Conservation (phyloP, 2,888 invertebrate species). For the Diaperis boleti region DNA sequence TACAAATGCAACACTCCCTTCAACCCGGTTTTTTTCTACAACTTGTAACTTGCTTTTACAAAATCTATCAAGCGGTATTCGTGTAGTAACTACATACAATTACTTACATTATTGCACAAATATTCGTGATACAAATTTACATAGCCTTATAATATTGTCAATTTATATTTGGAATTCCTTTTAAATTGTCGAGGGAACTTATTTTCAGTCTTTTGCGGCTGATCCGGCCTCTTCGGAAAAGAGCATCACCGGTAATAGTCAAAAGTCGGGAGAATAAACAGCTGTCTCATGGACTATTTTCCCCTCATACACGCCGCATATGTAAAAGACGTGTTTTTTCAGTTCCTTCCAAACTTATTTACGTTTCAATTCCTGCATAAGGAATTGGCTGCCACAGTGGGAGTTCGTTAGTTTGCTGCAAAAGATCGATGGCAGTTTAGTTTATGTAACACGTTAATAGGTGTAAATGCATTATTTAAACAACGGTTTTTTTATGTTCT, state of each 20-base stretch:
- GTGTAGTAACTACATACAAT: no score
- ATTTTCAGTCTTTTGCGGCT: no score
- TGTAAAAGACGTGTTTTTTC: constrained; percentile 28
- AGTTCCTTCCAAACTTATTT: constrained; percentile 17
- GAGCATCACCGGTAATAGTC: constrained; percentile 18
- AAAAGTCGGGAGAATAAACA: constrained; percentile 27
- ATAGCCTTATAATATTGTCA: no score
- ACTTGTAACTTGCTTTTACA: no score
- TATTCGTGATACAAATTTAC: no score
- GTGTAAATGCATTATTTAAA: constrained; percentile 35
- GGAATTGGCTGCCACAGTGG: constrained; percentile 26
- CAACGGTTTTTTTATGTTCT: constrained; percentile 31
- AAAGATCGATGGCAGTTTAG: constrained; percentile 29
- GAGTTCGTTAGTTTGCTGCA: constrained; percentile 34
- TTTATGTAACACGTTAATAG: constrained; percentile 38
- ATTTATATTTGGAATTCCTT: no score
- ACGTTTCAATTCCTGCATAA: constrained; percentile 30
- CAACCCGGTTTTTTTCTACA: no score
- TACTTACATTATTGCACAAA: no score
- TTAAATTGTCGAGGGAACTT: no score
- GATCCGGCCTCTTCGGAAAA: no score
- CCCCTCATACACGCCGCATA: constrained; percentile 24
- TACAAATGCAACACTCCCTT: no score
- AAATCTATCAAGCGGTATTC: no score
- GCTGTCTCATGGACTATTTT: constrained; percentile 28